Percentiles rank a stretch among this genome's conserved stretches.
Evolutionary conservation across 1,140 invertebrate genomes (phyloP).

Genomic region (Oedothorax gibbosus): DNA sequence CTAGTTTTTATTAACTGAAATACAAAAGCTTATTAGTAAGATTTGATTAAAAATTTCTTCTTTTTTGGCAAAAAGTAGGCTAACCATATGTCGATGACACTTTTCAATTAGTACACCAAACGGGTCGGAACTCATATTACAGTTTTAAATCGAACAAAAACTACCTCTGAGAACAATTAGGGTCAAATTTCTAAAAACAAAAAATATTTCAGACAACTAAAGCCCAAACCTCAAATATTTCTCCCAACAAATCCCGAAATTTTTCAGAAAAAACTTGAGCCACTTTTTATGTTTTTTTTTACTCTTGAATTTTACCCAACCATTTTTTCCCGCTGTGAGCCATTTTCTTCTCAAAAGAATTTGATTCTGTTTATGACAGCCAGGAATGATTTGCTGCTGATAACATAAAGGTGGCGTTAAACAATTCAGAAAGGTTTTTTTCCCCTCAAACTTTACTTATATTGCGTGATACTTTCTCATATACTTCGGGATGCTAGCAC

Average conservation of each 20-base stretch:
- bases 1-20: too few relatives aligned
- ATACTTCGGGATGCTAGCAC: conserved; percentile 11
- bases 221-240: too few relatives aligned
- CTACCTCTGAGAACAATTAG: not conserved
- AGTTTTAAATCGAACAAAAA: conserved; percentile 12
- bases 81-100: conserved; percentile 12
- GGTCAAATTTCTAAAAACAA: not conserved
- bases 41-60: not conserved
- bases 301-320: not conserved
- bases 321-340: conserved; percentile 15
- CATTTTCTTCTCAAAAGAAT: conserved; percentile 19
- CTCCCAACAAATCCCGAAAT: too few relatives aligned
- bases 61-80: not conserved
- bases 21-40: not conserved
- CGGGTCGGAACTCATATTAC: conserved; percentile 9
- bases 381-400: conserved; percentile 16
- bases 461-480: not conserved
- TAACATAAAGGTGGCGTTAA: conserved; percentile 8
- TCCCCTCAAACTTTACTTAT: not conserved
- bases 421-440: conserved; percentile 3
- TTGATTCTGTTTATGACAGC: conserved; percentile 36
- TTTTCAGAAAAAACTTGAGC: not conserved
- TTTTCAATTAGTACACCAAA: conserved; percentile 23
- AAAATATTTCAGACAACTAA: too few relatives aligned
- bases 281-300: not conserved